Evolutionary conservation across 2,797 vertebrate genomes (phyloP).

Genomic region (Enteromius argenteus): DNA sequence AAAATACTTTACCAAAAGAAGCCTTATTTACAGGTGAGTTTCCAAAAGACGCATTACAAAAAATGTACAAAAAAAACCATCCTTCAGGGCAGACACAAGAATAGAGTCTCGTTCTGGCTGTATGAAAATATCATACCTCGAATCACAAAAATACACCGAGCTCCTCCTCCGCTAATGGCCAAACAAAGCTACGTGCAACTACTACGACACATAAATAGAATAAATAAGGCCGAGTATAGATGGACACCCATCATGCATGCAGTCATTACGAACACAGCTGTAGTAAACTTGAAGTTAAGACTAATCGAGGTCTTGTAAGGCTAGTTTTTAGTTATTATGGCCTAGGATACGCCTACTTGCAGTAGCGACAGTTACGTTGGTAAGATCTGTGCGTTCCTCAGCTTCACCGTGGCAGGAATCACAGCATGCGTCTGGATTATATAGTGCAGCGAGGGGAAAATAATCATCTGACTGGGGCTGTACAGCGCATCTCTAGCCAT

Average conservation of each 20-base stretch:
- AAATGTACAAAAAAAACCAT: constrained; percentile 74
- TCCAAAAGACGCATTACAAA: constrained; percentile 77
- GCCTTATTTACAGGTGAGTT: constrained; percentile 77
- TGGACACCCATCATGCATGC: constrained; percentile 74
- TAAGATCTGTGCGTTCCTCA: constrained; percentile 41
- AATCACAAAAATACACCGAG: constrained; percentile 59
- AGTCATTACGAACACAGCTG: constrained; percentile 76
- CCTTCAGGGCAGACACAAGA: constrained; percentile 66
- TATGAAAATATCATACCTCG: constrained; percentile 73
- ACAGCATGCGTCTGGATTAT: constrained; percentile 64
- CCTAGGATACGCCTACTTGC: constrained; percentile 63
- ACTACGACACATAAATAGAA: constrained; percentile 78
- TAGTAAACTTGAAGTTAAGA: constrained; percentile 84
- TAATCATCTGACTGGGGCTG: constrained; percentile 65
- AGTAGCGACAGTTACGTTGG: constrained; percentile 12
- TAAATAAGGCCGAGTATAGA: constrained; percentile 70
- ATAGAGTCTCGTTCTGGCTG: constrained; percentile 54
- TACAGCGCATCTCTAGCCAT: constrained; percentile 68
- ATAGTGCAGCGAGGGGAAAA: constrained; percentile 67
- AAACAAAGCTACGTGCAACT: constrained; percentile 64
- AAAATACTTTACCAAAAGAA: constrained; percentile 55
- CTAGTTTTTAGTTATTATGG: constrained; percentile 72
- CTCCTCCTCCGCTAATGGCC: constrained; percentile 55
- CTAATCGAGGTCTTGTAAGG: constrained; percentile 82
- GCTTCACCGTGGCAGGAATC: constrained; percentile 45